Evolutionary conservation across 1,140 invertebrate species (phyloP), one percentile per base, ranked within the genome.

Genomic region (Dendroctonus valens): DNA sequence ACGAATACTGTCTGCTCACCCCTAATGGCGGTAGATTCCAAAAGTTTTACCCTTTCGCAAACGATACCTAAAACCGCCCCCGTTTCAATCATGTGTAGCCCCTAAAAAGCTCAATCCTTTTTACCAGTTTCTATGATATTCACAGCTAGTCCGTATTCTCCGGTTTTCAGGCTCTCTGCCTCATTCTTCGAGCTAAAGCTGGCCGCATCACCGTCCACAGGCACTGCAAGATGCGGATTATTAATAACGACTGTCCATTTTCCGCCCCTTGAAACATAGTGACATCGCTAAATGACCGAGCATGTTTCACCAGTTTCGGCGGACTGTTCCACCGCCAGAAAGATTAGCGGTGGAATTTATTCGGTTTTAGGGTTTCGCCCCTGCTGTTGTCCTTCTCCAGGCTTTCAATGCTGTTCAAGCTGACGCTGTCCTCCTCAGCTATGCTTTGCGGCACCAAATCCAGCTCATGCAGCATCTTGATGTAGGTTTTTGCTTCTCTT

Each of bases 21-120:
- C n/a, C 90, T 86, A 14, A 97, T 86, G 1, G 93, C 92, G 79
- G 97, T 97, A 59, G 96, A 89, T 0, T 93, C 94, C 77, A 92
- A 96, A 0, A 90, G 86, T 73, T 90, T 91, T 5, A 91, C 91
- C 69, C 86, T 86, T 69, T 92, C 90, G 74, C 86, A 87, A 7
- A 91, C 87, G 44, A 92, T 79, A 51, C 87, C 88, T 87, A 39
- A 55, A 55, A 11, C 14, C 53, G 9, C 5, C 15, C 39, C 39
- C 7, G 8, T 39, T 26, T 55, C 4, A 2, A 39, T 40, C 11
- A 55, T 39, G 7, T 39, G 4, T n/a, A 55, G 6, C 41, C 48
- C 26, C 48, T 50, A 49, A 60, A n/a, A 12, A 38, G 48, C n/a
- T 59, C 8, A 8, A 9, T 46, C 42, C 14, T 59, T 9, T 5